These are phyloP conservation scores for Zeugodacus cucurbitae DNA, from an alignment of 1,140 invertebrate genomes.

Conservation along the genomic window DNA sequence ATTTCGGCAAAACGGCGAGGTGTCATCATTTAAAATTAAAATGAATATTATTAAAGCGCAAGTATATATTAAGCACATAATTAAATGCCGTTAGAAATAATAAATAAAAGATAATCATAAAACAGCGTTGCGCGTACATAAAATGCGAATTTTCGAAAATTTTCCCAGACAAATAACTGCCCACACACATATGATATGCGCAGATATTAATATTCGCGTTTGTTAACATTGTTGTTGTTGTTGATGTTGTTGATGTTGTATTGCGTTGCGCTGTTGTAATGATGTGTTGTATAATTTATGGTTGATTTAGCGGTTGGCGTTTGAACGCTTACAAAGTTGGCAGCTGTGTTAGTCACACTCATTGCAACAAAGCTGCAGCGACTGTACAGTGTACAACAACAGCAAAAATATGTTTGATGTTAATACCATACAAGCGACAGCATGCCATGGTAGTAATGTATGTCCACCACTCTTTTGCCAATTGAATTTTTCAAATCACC, in stretches of 20 bases:
- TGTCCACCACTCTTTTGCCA: not conserved
- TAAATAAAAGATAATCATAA: not conserved
- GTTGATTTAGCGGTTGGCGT: conserved; percentile 9
- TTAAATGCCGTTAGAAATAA: not conserved
- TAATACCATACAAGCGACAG: not conserved
- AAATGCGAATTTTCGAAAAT: conserved; percentile 28
- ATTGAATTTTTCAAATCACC: not conserved
- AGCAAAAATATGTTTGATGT: not conserved
- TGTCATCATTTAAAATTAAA: not conserved
- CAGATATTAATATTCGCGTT: not conserved
- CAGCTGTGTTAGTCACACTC: conserved; percentile 27
- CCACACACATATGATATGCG: not conserved
- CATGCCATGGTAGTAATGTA: no score
- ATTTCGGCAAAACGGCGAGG: not conserved
- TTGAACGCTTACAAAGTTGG: not conserved
- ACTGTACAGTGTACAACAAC: no score
- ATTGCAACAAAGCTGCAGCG: not conserved
- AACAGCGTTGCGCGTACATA: not conserved
- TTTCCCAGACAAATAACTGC: conserved; percentile 37
- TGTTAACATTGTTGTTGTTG: not conserved
- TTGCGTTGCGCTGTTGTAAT: conserved; percentile 27
- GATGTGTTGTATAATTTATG: conserved; percentile 34
- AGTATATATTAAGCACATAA: not conserved
- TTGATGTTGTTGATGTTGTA: not conserved
- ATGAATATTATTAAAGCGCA: not conserved